Conservation (phyloP, 2,797 vertebrate species). For the Girardinus metallicus region DNA sequence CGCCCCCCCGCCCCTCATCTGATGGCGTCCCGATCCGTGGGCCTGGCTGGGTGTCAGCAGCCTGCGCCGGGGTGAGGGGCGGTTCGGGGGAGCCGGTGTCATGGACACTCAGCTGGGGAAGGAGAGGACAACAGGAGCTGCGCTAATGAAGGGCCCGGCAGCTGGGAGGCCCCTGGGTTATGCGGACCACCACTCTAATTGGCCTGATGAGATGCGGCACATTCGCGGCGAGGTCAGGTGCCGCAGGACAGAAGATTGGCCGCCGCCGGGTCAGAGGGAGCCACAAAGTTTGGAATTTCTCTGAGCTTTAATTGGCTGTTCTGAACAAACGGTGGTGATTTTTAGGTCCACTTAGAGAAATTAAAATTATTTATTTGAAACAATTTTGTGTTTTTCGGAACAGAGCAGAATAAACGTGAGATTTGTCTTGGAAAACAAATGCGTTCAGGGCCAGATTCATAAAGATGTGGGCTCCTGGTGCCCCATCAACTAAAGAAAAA, state of each 20-base stretch:
- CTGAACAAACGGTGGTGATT: conserved; percentile 9
- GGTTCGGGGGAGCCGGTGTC: conserved; percentile 61
- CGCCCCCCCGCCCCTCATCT: background rate
- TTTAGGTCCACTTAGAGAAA: background rate
- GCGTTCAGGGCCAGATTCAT: too few relatives aligned
- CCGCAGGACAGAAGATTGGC: conserved; percentile 39
- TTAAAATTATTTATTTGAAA: conserved; percentile 4
- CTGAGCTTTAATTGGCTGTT: background rate
- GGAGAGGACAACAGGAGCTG: conserved; percentile 57
- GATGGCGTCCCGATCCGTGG: conserved; percentile 3
- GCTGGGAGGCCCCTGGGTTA: conserved; percentile 55
- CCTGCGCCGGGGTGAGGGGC: conserved; percentile 43
- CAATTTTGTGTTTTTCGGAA: conserved; percentile 22
- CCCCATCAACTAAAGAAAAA: too few relatives aligned
- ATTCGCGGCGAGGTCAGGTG: conserved; percentile 54
- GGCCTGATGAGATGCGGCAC: conserved; percentile 70
- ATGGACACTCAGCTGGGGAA: conserved; percentile 71
- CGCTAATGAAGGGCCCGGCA: conserved; percentile 68
- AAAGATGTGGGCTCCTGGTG: too few relatives aligned
- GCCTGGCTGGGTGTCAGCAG: conserved; percentile 46
- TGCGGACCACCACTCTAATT: conserved; percentile 62
- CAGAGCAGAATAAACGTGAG: conserved; percentile 20
- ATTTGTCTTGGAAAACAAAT: conserved; percentile 36
- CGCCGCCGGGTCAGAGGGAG: conserved; percentile 36
- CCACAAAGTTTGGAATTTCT: conserved; percentile 3